A percentile compares a stretch with the other conserved stretches of the same genome.
These are phyloP conservation scores for Epicauta chinensis DNA, from an alignment of 1,140 invertebrate genomes.

Conservation along the genomic window DNA sequence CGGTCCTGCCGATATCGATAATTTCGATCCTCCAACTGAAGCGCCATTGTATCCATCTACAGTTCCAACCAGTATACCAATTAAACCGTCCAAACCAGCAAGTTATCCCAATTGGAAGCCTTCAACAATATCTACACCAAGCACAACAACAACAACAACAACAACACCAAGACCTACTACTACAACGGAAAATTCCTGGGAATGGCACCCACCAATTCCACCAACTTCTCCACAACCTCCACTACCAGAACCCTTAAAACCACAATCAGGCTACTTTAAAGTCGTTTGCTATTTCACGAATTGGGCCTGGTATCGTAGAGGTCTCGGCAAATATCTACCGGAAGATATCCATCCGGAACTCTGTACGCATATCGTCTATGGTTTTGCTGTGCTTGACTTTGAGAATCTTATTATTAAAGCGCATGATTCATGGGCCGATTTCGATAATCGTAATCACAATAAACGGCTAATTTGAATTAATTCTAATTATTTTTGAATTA, in stretches of 20 bases:
- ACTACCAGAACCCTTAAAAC: conserved; percentile 31
- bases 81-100: background rate
- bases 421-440: conserved; percentile 85
- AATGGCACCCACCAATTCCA: conserved; percentile 33
- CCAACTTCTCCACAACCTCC: conserved; percentile 31
- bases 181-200: conserved; percentile 21
- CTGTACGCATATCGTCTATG: conserved; percentile 89
- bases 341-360: conserved; percentile 79
- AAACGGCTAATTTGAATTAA: background rate
- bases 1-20: conserved; percentile 21
- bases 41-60: conserved; percentile 7
- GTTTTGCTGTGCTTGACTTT: conserved; percentile 80
- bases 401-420: conserved; percentile 71
- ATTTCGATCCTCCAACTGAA: conserved; percentile 18
- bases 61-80: conserved; percentile 5
- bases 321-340: conserved; percentile 71
- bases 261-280: conserved; percentile 50
- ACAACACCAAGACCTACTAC: conserved; percentile 19
- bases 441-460: conserved; percentile 64
- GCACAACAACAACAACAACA: conserved; percentile 19
- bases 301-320: conserved; percentile 88
- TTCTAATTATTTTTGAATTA: conserved; percentile 12
- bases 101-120: conserved; percentile 23
- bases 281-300: conserved; percentile 91
- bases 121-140: conserved; percentile 15